Evolutionary conservation across 1,140 invertebrate species (phyloP).

Genomic region (Euschistus heros): DNA sequence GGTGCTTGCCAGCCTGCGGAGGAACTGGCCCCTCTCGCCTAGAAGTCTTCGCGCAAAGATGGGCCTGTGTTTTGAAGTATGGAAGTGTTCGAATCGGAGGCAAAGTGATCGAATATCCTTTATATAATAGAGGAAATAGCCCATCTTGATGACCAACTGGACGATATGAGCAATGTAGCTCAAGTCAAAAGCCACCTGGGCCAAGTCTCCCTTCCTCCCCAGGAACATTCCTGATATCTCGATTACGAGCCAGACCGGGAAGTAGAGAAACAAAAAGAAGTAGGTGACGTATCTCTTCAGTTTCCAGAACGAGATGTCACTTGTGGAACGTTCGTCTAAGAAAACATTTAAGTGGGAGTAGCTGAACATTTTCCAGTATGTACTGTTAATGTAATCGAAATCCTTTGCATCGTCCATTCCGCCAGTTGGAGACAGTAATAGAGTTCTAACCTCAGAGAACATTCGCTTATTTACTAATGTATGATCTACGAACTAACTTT

Average conservation of each 20-base stretch:
- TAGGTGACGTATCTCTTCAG: not conserved
- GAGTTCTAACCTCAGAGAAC: no score
- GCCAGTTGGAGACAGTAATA: no score
- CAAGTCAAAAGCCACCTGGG: conserved; percentile 2
- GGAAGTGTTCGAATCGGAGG: not conserved
- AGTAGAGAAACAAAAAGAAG: conserved; percentile 6
- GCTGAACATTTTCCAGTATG: conserved; percentile 10
- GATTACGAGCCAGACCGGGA: not conserved
- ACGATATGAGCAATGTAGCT: conserved; percentile 1
- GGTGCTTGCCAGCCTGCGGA: not conserved
- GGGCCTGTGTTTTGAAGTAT: not conserved
- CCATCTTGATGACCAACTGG: not conserved
- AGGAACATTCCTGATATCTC: not conserved
- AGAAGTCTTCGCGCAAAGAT: not conserved
- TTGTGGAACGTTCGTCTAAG: not conserved
- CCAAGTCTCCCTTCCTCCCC: not conserved
- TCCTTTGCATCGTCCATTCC: conserved; percentile 1
- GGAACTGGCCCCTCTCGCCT: not conserved
- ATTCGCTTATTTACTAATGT: no score
- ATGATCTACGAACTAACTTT: no score
- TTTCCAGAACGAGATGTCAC: not conserved
- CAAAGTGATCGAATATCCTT: not conserved
- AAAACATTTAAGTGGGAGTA: conserved; percentile 4
- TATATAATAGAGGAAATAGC: conserved; percentile 7
- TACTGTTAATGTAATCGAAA: not conserved